A percentile compares a stretch with the other conserved stretches of the same genome.
phyloP scores from a whole-genome alignment of 2,888 invertebrate genomes.

The Pandemis heparana region DNA sequence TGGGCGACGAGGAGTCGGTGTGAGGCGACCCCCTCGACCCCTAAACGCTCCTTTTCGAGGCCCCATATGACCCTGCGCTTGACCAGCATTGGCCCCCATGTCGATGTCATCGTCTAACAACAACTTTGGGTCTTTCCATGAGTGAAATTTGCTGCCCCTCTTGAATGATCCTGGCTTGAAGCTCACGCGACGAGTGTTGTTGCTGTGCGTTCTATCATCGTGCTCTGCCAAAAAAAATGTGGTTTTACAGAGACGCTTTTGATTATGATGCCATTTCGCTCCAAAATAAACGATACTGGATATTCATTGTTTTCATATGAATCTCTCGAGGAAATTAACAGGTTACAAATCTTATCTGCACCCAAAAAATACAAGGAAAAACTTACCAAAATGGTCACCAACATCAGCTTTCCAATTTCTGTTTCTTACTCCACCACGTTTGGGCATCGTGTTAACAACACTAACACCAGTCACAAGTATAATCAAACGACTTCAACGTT shows the following conservation, averaged over 20 bases:
- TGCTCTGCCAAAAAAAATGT: conserved; percentile 66
- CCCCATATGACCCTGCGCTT: conserved; percentile 47
- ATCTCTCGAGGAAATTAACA: neutral
- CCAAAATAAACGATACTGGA: neutral
- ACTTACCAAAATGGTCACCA: conserved; percentile 75
- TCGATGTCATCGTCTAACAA: conserved; percentile 88
- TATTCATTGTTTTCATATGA: neutral
- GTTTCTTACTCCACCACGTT: conserved; percentile 74
- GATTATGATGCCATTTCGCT: neutral
- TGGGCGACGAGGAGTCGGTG: conserved; percentile 72
- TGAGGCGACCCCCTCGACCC: conserved; percentile 76
- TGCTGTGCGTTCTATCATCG: conserved; percentile 73
- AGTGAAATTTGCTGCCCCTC: conserved; percentile 75
- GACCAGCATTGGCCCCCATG: conserved; percentile 78
- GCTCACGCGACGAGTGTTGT: conserved; percentile 79
- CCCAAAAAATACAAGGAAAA: conserved; percentile 7
- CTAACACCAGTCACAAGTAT: neutral
- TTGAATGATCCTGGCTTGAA: conserved; percentile 83
- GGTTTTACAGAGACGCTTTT: neutral
- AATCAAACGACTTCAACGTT: neutral
- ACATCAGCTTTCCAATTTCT: conserved; percentile 71
- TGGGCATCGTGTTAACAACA: conserved; percentile 69
- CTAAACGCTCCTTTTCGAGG: conserved; percentile 66
- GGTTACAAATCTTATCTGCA: neutral
- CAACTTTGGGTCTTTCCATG: conserved; percentile 77